Evolutionary conservation across 2,797 vertebrate species (phyloP), one percentile per base, ranked within the genome.

Genomic region (Scarus forsteni): DNA sequence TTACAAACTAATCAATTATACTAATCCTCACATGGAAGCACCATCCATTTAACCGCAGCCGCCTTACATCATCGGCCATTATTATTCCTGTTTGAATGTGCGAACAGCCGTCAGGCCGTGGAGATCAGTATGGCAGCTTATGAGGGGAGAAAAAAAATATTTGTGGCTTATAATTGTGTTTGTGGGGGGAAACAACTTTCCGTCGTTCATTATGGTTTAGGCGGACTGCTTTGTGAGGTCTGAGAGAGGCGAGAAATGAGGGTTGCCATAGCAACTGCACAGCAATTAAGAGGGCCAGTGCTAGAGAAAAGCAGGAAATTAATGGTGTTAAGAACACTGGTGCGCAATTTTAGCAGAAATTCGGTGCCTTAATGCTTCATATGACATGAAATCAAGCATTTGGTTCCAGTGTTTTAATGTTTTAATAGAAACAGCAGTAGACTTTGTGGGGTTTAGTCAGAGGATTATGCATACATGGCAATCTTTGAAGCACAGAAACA

Each of bases 211-310:
- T 79, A 85, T 73, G 66, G 79, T 84, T 89, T 83, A 74, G 75
- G 78, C 52, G 62, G 67, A 67, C 76, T 83, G 73, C 72, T 76
- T 77, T 76, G 73, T 73, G 75, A 80, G 70, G 69, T 80, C 81
- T 77, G 73, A 76, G 77, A 87, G 81, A 55, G 51, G 69, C 58
- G 34, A 77, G 76, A 80, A 77, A 88, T 75, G 69, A 77, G 64
- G 66, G 92, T 94, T 93, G 83, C 91, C 83, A 92, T 93, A 77
- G 92, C 78, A 93, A 92, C 94, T 80, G 78, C 75, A 88, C 85
- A 80, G 75, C 71, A 66, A 85, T 81, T 65, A 76, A 84, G 75
- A 72, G 62, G 79, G 75, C 80, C 70, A 63, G 74, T 71, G 62
- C 71, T 80, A 83, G 70, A 73, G 71, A 67, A 76, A 80, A 75